Evolutionary conservation across 2,113 vertebrate genomes (phyloP).

Genomic region (Antechinus stuartii): DNA sequence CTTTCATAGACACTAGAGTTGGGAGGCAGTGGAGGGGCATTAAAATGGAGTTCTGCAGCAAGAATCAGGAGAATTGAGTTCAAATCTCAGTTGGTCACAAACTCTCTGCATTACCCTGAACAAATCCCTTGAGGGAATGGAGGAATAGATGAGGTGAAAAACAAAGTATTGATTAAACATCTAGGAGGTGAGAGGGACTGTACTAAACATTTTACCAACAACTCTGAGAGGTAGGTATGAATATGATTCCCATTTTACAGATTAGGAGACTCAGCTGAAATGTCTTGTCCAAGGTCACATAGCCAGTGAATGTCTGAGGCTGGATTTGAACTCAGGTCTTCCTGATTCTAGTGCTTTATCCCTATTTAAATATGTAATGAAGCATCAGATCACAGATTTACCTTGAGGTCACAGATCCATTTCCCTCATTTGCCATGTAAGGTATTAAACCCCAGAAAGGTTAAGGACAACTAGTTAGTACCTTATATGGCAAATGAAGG

Average conservation of each 20-base stretch:
- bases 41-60: neutral
- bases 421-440: neutral
- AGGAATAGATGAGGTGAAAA: neutral
- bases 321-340: constrained; percentile 27
- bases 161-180: neutral
- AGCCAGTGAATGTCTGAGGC: neutral
- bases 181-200: neutral
- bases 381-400: neutral
- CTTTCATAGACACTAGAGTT: constrained; percentile 9
- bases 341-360: neutral
- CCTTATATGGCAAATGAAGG: neutral
- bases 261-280: constrained; percentile 19
- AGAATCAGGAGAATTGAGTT: neutral
- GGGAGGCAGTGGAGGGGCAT: neutral
- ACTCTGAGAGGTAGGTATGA: neutral
- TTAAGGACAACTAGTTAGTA: neutral
- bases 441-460: neutral
- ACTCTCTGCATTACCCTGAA: neutral
- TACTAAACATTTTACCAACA: neutral
- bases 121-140: neutral
- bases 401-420: neutral
- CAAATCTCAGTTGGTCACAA: neutral
- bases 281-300: neutral
- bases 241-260: neutral
- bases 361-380: neutral